phyloP scores from a whole-genome alignment of 1,140 invertebrate genomes.

The Fragariocoptes setiger region DNA sequence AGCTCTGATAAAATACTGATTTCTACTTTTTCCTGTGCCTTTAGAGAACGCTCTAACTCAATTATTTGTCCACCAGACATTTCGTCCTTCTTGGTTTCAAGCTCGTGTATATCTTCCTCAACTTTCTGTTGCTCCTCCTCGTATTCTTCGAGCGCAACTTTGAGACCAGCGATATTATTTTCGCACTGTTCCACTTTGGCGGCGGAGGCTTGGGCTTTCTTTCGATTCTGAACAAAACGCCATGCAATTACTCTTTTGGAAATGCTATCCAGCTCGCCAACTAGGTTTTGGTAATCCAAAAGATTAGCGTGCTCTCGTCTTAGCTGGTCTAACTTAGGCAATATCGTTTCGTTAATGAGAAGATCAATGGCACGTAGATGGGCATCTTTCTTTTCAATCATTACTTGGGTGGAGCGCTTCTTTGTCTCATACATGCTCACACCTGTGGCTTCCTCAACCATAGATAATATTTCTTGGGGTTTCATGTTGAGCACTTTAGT shows the following conservation, averaged over 20 bases:
- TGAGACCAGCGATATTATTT: constrained; percentile 9
- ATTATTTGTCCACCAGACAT: constrained; percentile 30
- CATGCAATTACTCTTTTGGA: constrained; percentile 40
- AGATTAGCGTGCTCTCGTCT: constrained; percentile 52
- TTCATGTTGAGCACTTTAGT: constrained; percentile 99
- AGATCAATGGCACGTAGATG: constrained; percentile 55
- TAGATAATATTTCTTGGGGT: constrained; percentile 76
- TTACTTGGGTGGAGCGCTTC: constrained; percentile 49
- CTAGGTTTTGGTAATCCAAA: constrained; percentile 48
- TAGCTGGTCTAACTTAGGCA: constrained; percentile 50
- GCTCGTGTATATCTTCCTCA: constrained; percentile 17
- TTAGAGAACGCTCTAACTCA: constrained; percentile 29
- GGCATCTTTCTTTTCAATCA: constrained; percentile 72
- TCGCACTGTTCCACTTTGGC: constrained; percentile 15
- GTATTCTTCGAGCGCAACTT: constrained; percentile 13
- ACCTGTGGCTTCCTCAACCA: constrained; percentile 98
- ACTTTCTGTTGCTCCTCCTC: constrained; percentile 18
- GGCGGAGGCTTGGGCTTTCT: constrained; percentile 21
- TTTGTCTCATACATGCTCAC: constrained; percentile 87
- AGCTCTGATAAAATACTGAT: constrained; percentile 29
- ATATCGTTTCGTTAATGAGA: constrained; percentile 49
- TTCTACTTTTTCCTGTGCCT: constrained; percentile 29
- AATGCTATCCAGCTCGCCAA: constrained; percentile 49
- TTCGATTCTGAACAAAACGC: constrained; percentile 26
- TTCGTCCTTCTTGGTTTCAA: constrained; percentile 16